phyloP scores from a whole-genome alignment of 2,888 invertebrate genomes.

The Eurytoma adleriae region DNA sequence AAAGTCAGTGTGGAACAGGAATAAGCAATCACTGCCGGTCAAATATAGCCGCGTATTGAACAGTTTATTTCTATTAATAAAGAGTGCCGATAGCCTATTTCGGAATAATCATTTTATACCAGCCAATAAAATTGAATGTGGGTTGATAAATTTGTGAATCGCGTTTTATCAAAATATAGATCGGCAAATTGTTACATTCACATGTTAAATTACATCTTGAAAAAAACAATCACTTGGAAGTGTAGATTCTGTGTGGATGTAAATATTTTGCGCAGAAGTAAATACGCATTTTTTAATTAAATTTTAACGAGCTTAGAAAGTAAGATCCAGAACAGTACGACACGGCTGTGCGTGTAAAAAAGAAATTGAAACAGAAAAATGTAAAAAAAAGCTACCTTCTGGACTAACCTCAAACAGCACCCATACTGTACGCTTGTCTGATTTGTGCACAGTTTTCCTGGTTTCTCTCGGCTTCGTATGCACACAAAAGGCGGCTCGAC shows the following conservation, averaged over 20 bases:
- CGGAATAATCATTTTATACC: no score
- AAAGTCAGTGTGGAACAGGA: not conserved
- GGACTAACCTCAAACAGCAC: slow-evolving; percentile 44
- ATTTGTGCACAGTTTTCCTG: slow-evolving; percentile 93
- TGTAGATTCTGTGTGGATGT: no score
- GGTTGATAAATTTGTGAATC: not conserved
- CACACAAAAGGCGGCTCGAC: slow-evolving; percentile 93
- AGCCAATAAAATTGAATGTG: no score
- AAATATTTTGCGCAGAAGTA: no score
- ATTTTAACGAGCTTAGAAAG: no score
- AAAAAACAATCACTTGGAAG: no score
- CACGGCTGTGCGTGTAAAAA: not conserved
- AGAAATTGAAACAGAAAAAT: not conserved
- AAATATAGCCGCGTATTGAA: not conserved
- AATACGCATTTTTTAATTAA: no score
- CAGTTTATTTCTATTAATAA: not conserved
- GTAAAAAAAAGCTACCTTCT: not conserved
- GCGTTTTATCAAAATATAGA: no score
- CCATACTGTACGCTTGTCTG: slow-evolving; percentile 51
- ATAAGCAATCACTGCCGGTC: not conserved
- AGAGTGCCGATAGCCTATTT: not conserved
- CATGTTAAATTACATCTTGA: no score
- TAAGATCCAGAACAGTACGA: slow-evolving; percentile 18
- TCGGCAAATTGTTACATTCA: not conserved
- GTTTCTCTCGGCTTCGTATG: slow-evolving; percentile 98